These are phyloP conservation scores for Manis crassicaudata DNA, from an alignment of 2,797 vertebrate genomes.

Conservation along the genomic window DNA sequence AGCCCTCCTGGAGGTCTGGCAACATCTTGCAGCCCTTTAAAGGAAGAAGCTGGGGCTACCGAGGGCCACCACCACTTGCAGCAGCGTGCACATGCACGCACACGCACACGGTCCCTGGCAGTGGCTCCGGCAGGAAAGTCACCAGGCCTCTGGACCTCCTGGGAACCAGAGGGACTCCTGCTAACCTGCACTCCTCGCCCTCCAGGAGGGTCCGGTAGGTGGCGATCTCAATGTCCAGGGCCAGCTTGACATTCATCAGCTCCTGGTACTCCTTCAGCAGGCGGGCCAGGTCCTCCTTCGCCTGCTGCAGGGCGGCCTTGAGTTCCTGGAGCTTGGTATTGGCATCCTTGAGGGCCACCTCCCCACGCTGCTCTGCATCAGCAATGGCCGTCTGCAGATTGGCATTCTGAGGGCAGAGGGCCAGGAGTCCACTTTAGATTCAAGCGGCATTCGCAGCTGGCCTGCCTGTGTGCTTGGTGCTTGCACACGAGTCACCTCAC, in stretches of 20 bases:
- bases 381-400: constrained; percentile 87
- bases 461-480: neutral
- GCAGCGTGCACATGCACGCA: too few species aligned
- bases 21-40: neutral
- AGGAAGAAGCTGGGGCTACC: neutral
- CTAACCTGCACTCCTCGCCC: constrained; percentile 90
- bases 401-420: constrained; percentile 77
- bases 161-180: neutral
- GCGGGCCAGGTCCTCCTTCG: constrained; percentile 89
- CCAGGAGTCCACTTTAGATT: neutral
- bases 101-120: neutral
- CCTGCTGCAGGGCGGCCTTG: constrained; percentile 88
- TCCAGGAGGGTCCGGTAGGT: constrained; percentile 91
- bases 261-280: constrained; percentile 90
- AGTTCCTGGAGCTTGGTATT: constrained; percentile 87
- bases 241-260: constrained; percentile 90
- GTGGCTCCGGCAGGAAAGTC: neutral
- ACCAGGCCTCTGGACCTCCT: neutral
- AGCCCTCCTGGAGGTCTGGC: neutral
- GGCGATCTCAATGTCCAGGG: constrained; percentile 91
- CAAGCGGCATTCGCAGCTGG: neutral
- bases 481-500: neutral
- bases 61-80: neutral
- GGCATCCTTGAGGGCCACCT: constrained; percentile 88
- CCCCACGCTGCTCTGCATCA: constrained; percentile 89